These are phyloP conservation scores for Ophion slaviceki DNA, from an alignment of 2,888 invertebrate genomes.

Conservation along the genomic window DNA sequence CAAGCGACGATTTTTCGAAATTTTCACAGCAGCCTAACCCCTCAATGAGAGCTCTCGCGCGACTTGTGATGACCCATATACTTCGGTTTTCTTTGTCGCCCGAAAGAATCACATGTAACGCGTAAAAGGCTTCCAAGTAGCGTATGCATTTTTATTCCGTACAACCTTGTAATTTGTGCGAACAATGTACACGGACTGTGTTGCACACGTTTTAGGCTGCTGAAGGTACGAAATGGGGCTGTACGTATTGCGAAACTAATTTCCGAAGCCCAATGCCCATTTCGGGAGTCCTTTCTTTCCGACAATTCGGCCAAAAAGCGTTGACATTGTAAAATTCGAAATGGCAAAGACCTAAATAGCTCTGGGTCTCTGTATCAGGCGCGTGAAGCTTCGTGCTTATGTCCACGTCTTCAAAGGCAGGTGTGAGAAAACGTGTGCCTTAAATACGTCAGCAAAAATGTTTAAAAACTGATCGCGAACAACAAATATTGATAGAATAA, in stretches of 20 bases:
- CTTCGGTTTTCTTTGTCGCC: not conserved
- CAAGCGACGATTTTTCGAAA: no score
- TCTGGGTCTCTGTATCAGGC: not conserved
- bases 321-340: not conserved
- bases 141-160: constrained; percentile 12
- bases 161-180: not conserved
- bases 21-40: no score
- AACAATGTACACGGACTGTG: not conserved
- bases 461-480: constrained; percentile 9
- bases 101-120: constrained; percentile 1
- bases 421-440: constrained; percentile 1
- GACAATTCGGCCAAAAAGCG: not conserved
- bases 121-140: constrained; percentile 4
- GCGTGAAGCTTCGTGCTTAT: not conserved
- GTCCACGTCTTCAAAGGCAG: not conserved
- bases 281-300: not conserved
- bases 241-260: not conserved
- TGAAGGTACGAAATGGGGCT: not conserved
- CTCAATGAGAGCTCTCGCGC: not conserved
- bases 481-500: not conserved
- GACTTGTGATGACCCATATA: not conserved
- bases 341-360: not conserved
- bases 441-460: constrained; percentile 5
- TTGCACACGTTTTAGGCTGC: constrained; percentile 3
- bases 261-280: no score